A percentile compares a stretch with the other conserved stretches of the same genome.
phyloP scores from a whole-genome alignment of 2,797 vertebrate species.

The Myoxocephalus aenaeus region DNA sequence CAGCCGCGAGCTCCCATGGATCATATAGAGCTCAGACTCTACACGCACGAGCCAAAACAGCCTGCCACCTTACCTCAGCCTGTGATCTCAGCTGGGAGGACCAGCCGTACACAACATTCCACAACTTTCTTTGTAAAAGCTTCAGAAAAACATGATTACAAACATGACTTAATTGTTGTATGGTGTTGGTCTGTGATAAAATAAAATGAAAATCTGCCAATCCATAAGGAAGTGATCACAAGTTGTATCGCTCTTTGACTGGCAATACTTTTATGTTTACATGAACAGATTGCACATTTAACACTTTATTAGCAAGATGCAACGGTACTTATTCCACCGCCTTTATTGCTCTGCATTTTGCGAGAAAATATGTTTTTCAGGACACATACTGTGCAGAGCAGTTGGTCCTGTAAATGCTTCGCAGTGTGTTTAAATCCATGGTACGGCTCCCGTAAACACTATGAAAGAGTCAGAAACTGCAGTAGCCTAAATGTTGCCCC shows the following conservation, averaged over 20 bases:
- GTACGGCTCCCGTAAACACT: neutral
- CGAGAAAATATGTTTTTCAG: constrained; percentile 38
- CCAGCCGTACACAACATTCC: constrained; percentile 3
- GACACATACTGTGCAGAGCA: constrained; percentile 21
- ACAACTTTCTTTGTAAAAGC: neutral
- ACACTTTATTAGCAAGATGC: constrained; percentile 50
- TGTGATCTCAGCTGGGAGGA: constrained; percentile 49
- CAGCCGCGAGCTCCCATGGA: constrained; percentile 60
- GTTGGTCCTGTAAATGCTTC: constrained; percentile 23
- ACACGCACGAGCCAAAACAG: constrained; percentile 25
- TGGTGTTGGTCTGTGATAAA: constrained; percentile 10
- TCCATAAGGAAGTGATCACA: constrained; percentile 1
- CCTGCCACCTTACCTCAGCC: constrained; percentile 24
- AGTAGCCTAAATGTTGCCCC: constrained; percentile 3
- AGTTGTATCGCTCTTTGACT: neutral
- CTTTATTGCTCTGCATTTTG: constrained; percentile 21
- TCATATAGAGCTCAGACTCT: constrained; percentile 36
- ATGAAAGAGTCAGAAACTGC: constrained; percentile 21
- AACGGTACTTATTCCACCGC: constrained; percentile 3
- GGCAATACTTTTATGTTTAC: constrained; percentile 13
- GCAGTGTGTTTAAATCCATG: constrained; percentile 26
- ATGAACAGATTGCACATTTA: constrained; percentile 29
- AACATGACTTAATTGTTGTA: neutral
- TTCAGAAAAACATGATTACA: neutral
- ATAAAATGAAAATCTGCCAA: neutral